Evolutionary conservation across 2,113 vertebrate genomes (phyloP).

Genomic region (Aptenodytes patagonicus): DNA sequence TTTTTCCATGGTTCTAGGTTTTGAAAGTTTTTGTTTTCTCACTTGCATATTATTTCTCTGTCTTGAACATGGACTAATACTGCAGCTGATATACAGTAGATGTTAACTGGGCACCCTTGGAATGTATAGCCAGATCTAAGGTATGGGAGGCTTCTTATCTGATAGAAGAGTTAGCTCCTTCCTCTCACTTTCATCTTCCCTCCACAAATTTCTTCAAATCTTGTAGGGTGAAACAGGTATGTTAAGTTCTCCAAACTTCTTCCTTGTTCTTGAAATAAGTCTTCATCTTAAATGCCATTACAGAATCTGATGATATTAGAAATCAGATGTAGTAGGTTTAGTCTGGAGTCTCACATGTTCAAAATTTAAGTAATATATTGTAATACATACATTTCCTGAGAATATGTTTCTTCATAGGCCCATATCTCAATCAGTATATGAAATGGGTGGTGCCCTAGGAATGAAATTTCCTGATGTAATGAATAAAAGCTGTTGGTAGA

Average conservation of each 20-base stretch:
- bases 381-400: not conserved
- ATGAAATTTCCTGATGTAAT: not conserved
- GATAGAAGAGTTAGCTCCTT: not conserved
- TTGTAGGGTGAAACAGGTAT: not conserved
- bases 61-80: not conserved
- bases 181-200: not conserved
- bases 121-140: too few relatives aligned
- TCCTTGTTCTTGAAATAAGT: not conserved
- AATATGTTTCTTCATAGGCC: not conserved
- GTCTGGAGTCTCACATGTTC: not conserved
- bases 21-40: not conserved
- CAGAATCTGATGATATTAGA: not conserved
- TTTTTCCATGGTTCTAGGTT: not conserved
- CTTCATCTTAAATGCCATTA: not conserved
- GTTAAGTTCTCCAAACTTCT: not conserved
- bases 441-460: not conserved
- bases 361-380: not conserved
- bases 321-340: not conserved
- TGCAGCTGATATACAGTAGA: not conserved
- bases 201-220: not conserved
- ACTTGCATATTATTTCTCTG: not conserved
- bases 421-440: not conserved
- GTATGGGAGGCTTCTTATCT: not conserved
- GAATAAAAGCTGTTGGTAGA: not conserved
- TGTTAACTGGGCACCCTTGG: not conserved